Conservation (phyloP, 2,888 invertebrate genomes). For the Chorisops tibialis region DNA sequence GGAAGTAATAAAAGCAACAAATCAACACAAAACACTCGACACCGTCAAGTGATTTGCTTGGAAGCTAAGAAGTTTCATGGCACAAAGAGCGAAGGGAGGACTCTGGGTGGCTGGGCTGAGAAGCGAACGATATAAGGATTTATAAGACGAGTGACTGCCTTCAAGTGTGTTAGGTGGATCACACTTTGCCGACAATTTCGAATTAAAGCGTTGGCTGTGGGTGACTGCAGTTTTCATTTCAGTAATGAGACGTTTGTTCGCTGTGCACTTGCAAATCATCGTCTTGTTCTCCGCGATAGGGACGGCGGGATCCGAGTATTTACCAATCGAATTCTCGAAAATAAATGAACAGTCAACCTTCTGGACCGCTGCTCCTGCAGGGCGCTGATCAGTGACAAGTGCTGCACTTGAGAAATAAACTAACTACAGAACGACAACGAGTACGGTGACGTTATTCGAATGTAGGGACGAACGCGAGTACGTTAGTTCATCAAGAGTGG, state of each 20-base stretch:
- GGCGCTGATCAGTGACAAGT: background rate
- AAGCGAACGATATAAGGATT: background rate
- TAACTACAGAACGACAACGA: too few species aligned
- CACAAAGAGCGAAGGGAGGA: too few species aligned
- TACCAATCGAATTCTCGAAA: slow-evolving; percentile 16
- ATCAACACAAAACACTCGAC: slow-evolving; percentile 22
- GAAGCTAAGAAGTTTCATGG: background rate
- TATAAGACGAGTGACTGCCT: background rate
- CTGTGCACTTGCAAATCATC: slow-evolving; percentile 22
- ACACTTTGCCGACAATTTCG: slow-evolving; percentile 5
- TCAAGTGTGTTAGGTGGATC: background rate
- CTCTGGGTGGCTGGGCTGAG: background rate
- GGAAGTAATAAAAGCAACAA: slow-evolving; percentile 24
- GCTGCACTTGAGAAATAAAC: slow-evolving; percentile 6
- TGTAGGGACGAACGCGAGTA: slow-evolving; percentile 14
- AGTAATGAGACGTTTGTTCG: slow-evolving; percentile 26
- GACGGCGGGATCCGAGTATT: slow-evolving; percentile 14
- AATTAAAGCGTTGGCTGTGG: slow-evolving; percentile 2
- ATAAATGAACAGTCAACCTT: background rate
- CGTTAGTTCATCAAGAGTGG: slow-evolving; percentile 19
- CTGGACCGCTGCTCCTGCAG: background rate
- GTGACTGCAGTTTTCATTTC: slow-evolving; percentile 22
- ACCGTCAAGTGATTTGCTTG: slow-evolving; percentile 25
- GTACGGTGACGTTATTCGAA: slow-evolving; percentile 24
- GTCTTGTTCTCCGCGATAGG: slow-evolving; percentile 4